Evolutionary conservation across 2,888 invertebrate genomes (phyloP).

Genomic region (Pristionchus exspectatus): DNA sequence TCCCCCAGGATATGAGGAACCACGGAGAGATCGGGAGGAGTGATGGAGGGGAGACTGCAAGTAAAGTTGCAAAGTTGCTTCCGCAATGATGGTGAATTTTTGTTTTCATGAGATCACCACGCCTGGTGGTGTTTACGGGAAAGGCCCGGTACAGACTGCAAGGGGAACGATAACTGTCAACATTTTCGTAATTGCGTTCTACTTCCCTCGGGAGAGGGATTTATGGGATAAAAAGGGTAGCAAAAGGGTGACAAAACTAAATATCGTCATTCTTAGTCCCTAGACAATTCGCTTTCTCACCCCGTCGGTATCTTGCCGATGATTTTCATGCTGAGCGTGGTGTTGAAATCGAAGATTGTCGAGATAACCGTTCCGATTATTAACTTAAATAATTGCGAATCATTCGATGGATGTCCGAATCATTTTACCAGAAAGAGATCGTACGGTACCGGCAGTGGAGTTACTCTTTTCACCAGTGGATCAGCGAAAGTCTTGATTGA

Average conservation of each 20-base stretch:
- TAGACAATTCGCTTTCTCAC: constrained; percentile 59
- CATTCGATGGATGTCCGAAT: too few relatives aligned
- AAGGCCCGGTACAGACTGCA: too few relatives aligned
- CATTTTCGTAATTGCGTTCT: too few relatives aligned
- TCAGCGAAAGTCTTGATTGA: constrained; percentile 60
- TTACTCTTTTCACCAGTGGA: constrained; percentile 59
- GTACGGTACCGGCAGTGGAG: constrained; percentile 67
- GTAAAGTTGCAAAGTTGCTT: background rate
- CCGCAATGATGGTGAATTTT: too few relatives aligned
- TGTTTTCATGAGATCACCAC: too few relatives aligned
- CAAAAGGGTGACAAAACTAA: background rate
- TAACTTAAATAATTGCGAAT: constrained; percentile 76
- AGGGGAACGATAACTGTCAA: too few relatives aligned
- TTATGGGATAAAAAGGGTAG: too few relatives aligned
- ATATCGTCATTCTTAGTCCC: background rate
- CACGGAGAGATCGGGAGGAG: constrained; percentile 62
- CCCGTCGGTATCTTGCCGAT: constrained; percentile 80
- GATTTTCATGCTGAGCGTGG: constrained; percentile 77
- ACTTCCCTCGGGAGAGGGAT: too few relatives aligned
- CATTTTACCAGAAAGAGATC: constrained; percentile 68
- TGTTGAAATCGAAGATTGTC: constrained; percentile 75
- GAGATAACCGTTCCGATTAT: constrained; percentile 80
- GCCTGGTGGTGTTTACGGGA: too few relatives aligned
- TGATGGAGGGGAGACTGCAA: constrained; percentile 66
- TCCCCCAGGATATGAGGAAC: constrained; percentile 75